phyloP scores from a whole-genome alignment of 2,797 vertebrate species.

The Rhinichthys osculus region DNA sequence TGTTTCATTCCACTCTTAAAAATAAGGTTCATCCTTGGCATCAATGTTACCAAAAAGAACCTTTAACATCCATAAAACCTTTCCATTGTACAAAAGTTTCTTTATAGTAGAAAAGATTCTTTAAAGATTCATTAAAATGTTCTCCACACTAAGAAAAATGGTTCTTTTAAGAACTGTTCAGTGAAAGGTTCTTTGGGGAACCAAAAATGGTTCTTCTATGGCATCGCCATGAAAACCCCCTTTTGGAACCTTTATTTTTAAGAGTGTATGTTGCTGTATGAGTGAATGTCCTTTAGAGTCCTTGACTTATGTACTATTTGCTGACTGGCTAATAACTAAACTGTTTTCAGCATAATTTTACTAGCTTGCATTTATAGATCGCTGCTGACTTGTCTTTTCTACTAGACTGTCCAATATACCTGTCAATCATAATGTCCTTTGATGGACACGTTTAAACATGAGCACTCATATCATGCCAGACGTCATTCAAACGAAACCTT shows the following conservation, averaged over 20 bases:
- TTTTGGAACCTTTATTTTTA: too few relatives aligned
- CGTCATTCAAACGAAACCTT: background rate
- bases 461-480: conserved; percentile 15
- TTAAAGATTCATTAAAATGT: too few relatives aligned
- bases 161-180: too few relatives aligned
- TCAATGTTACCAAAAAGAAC: background rate
- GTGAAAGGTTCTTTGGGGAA: too few relatives aligned
- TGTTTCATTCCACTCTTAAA: background rate
- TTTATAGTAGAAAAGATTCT: too few relatives aligned
- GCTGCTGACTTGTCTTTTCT: conserved; percentile 3
- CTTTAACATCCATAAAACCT: background rate
- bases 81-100: too few relatives aligned
- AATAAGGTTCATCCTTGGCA: too few relatives aligned
- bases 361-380: background rate
- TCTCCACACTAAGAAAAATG: too few relatives aligned
- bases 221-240: too few relatives aligned
- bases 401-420: conserved; percentile 4
- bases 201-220: too few relatives aligned
- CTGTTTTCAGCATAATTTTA: background rate
- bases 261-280: background rate
- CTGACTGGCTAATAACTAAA: conserved; percentile 22
- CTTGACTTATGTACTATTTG: conserved; percentile 7
- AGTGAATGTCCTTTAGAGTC: background rate
- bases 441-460: conserved; percentile 15
- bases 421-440: conserved; percentile 25